Conservation (phyloP, 2,888 invertebrate species). For the Ceratothoa steindachneri region DNA sequence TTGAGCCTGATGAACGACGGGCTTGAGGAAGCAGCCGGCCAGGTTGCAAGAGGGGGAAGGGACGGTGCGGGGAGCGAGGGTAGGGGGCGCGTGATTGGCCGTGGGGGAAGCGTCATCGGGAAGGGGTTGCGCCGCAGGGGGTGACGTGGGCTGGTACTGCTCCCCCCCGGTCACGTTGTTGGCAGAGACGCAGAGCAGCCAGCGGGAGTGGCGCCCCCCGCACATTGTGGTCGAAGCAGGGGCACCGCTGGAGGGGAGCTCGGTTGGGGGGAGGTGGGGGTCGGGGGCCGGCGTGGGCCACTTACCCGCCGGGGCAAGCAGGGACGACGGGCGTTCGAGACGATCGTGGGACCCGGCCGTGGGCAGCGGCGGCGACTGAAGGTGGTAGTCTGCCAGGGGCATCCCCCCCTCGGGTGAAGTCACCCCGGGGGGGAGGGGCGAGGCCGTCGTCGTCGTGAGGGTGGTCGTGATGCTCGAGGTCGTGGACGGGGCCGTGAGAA, state of each 20-base stretch:
- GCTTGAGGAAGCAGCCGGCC: conserved; percentile 35
- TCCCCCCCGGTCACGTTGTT: conserved; percentile 66
- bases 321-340: conserved; percentile 24
- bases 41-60: conserved; percentile 37
- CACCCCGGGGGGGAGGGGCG: conserved; percentile 2
- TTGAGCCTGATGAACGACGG: conserved; percentile 30
- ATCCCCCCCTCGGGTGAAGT: conserved; percentile 14
- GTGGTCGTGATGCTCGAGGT: conserved; percentile 14
- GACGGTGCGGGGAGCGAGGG: conserved; percentile 24
- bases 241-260: conserved; percentile 27
- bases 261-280: background rate
- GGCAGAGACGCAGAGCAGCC: conserved; percentile 68
- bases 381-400: conserved; percentile 35
- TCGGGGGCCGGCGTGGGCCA: conserved; percentile 19
- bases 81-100: background rate
- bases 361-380: no score
- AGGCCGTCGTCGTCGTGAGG: conserved; percentile 6
- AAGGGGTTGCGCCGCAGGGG: background rate
- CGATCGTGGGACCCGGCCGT: conserved; percentile 29
- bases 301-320: conserved; percentile 44
- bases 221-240: conserved; percentile 40
- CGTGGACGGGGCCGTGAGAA: conserved; percentile 13
- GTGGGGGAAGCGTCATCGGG: background rate
- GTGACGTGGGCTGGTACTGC: conserved; percentile 50
- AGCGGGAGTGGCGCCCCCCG: conserved; percentile 70